phyloP scores from a whole-genome alignment of 2,888 invertebrate genomes.

The Plagodis dolabraria region DNA sequence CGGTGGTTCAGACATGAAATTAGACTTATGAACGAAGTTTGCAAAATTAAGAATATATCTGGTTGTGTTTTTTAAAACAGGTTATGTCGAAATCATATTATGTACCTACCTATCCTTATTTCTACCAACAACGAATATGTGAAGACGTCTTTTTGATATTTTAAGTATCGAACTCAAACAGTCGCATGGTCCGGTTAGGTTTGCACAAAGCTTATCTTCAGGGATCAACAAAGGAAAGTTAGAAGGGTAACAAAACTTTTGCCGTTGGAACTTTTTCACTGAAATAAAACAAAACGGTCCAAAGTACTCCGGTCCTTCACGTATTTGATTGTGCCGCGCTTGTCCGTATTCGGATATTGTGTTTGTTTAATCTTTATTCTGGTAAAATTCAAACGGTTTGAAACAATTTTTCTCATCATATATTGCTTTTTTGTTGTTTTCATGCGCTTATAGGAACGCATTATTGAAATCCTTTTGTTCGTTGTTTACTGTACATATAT shows the following conservation, averaged over 20 bases:
- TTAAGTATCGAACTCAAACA: background rate
- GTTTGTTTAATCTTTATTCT: slow-evolving; percentile 26
- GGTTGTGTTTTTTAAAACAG: no score
- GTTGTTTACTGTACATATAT: no score
- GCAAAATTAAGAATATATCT: no score
- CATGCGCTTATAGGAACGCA: background rate
- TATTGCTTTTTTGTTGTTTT: background rate
- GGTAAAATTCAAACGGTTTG: slow-evolving; percentile 8
- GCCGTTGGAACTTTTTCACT: slow-evolving; percentile 25
- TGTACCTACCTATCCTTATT: background rate
- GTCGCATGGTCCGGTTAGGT: slow-evolving; percentile 1
- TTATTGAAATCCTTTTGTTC: no score
- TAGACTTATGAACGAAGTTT: no score
- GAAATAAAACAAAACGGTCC: slow-evolving; percentile 27
- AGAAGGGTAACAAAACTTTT: slow-evolving; percentile 29
- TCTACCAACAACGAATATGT: no score
- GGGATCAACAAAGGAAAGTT: slow-evolving; percentile 28
- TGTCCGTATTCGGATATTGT: slow-evolving; percentile 17
- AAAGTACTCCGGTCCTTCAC: slow-evolving; percentile 14
- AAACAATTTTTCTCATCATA: background rate
- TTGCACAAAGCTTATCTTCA: slow-evolving; percentile 16
- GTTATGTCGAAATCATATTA: background rate
- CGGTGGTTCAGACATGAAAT: no score
- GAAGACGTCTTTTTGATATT: no score
- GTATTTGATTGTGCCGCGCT: slow-evolving; percentile 15